Conservation (phyloP, 2,113 vertebrate genomes). For the Mellivora capensis region DNA sequence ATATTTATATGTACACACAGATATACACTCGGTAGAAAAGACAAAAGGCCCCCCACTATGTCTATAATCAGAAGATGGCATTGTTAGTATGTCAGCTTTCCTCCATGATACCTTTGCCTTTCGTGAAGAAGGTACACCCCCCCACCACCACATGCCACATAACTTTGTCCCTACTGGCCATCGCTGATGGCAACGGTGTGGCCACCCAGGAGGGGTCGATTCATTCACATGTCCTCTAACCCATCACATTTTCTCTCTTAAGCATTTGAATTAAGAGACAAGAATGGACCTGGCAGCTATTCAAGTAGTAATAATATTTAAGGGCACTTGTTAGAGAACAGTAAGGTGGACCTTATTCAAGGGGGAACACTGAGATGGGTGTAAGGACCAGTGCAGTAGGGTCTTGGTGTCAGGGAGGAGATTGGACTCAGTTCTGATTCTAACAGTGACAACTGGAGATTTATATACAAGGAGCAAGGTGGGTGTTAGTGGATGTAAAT, state of each 20-base stretch:
- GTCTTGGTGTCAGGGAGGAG: background rate
- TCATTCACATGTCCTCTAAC: background rate
- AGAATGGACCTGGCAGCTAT: background rate
- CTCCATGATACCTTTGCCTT: background rate
- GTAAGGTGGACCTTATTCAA: background rate
- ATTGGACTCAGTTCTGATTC: background rate
- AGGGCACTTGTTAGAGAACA: background rate
- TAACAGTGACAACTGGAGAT: background rate
- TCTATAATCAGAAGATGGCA: background rate
- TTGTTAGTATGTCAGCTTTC: background rate
- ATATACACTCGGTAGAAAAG: background rate
- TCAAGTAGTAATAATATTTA: background rate
- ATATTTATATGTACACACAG: background rate
- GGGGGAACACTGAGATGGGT: background rate
- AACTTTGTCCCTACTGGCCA: background rate
- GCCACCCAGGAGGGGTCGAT: background rate
- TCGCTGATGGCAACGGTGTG: background rate
- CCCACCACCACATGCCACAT: rapidly evolving
- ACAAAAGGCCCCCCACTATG: background rate
- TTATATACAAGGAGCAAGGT: background rate
- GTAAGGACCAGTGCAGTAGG: background rate
- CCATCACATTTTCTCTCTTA: background rate
- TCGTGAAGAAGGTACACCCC: background rate
- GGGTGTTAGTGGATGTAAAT: background rate
- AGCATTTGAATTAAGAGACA: background rate